Conservation (phyloP, 2,797 vertebrate genomes). For the Arvicola amphibius region DNA sequence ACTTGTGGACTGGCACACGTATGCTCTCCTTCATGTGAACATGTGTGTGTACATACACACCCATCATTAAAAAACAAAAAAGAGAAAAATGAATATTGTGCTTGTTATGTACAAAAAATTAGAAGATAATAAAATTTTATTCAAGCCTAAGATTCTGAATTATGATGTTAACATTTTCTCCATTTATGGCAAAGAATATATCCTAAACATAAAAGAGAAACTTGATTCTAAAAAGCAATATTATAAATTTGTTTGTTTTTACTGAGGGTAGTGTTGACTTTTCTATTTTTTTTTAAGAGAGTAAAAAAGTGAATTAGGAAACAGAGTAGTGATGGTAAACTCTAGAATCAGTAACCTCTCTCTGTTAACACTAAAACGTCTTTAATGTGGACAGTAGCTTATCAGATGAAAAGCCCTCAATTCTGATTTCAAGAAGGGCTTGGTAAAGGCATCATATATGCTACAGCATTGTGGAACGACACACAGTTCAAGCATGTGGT, state of each 20-base stretch:
- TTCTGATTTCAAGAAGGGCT: constrained; percentile 47
- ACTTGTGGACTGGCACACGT: neutral
- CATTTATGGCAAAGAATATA: constrained; percentile 42
- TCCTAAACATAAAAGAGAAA: constrained; percentile 39
- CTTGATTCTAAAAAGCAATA: constrained; percentile 13
- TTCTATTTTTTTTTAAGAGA: constrained; percentile 3
- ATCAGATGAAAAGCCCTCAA: constrained; percentile 35
- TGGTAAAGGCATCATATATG: constrained; percentile 3
- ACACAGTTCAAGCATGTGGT: neutral
- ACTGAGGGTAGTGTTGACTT: neutral
- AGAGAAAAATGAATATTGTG: constrained; percentile 22
- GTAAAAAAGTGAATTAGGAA: constrained; percentile 10
- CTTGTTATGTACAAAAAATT: constrained; percentile 49
- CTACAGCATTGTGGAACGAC: neutral
- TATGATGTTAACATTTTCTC: constrained; percentile 43
- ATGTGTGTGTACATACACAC: neutral
- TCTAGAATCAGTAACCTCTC: neutral
- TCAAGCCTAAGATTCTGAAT: constrained; percentile 51
- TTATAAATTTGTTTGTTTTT: constrained; percentile 62
- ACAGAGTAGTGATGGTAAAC: neutral
- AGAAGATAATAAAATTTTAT: constrained; percentile 28
- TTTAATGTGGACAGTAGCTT: constrained; percentile 42
- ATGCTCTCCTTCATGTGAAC: neutral
- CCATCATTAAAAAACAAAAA: neutral
- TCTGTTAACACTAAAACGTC: constrained; percentile 13